phyloP scores from a whole-genome alignment of 2,113 vertebrate species.

The Peromyscus leucopus region DNA sequence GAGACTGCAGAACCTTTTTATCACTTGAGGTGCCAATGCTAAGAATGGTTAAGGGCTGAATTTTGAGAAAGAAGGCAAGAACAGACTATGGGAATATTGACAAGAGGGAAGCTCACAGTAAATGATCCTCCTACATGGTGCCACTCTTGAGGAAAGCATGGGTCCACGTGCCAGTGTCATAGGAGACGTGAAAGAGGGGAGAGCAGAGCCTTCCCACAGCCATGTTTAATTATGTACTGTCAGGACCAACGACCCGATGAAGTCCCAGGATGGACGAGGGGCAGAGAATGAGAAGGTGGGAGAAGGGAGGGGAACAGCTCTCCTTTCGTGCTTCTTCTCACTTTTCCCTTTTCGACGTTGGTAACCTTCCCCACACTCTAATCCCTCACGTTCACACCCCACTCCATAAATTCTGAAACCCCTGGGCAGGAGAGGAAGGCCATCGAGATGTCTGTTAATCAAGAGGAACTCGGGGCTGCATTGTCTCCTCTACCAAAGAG shows the following conservation, averaged over 20 bases:
- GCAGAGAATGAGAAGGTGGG: not conserved
- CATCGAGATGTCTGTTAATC: rapidly evolving
- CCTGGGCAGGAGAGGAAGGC: not conserved
- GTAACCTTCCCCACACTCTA: not conserved
- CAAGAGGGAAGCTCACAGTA: not conserved
- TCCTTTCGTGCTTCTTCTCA: not conserved
- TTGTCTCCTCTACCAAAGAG: not conserved
- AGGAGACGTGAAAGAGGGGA: not conserved
- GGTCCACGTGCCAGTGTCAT: not conserved
- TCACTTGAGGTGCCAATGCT: not conserved
- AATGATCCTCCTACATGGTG: not conserved
- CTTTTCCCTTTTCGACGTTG: not conserved
- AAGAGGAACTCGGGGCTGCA: no score
- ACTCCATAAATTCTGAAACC: not conserved
- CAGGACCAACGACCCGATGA: not conserved
- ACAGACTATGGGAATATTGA: not conserved
- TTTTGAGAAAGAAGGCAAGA: slow-evolving; percentile 37
- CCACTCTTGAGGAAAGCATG: not conserved
- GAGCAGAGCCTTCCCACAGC: no score
- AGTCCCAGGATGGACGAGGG: not conserved
- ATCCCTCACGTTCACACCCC: rapidly evolving
- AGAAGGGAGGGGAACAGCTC: not conserved
- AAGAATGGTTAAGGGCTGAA: not conserved
- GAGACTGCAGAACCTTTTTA: slow-evolving; percentile 36
- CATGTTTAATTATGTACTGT: not conserved